Percentiles rank a stretch among this genome's conserved stretches.
Evolutionary conservation across 2,888 invertebrate species (phyloP).

Genomic region (Hanleya hanleyi): DNA sequence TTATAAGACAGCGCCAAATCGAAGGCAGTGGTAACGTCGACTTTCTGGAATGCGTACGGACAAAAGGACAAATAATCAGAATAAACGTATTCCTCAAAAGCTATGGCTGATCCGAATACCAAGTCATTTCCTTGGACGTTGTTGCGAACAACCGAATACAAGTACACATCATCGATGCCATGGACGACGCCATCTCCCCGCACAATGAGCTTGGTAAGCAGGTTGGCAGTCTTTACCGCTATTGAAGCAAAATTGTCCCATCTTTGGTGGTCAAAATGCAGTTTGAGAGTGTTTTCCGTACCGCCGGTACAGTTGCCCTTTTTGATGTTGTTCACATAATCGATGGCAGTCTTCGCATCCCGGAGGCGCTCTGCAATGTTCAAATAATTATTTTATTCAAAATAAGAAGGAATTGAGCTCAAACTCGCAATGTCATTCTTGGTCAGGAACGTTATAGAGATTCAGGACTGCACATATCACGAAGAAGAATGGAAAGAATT

Average conservation of each 20-base stretch:
- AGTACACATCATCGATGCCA: not conserved
- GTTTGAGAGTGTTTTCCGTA: conserved; percentile 34
- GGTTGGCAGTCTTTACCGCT: conserved; percentile 37
- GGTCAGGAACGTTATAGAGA: no score
- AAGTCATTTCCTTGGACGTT: conserved; percentile 17
- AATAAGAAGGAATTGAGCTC: no score
- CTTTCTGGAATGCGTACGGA: conserved; percentile 40
- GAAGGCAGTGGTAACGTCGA: conserved; percentile 24
- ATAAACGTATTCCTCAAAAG: conserved; percentile 28
- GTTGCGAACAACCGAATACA: not conserved
- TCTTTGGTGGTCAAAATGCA: conserved; percentile 33
- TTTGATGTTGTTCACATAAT: conserved; percentile 36
- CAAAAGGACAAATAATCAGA: conserved; percentile 30
- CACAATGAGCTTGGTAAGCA: conserved; percentile 27
- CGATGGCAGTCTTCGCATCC: conserved; percentile 19
- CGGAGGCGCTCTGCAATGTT: not conserved
- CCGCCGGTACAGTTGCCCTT: conserved; percentile 33
- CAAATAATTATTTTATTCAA: no score
- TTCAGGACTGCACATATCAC: no score
- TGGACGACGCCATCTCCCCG: not conserved
- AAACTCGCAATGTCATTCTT: no score
- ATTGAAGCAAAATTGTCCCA: conserved; percentile 36
- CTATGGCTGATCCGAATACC: conserved; percentile 40
- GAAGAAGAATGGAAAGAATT: no score
- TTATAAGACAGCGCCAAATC: conserved; percentile 40